phyloP scores from a whole-genome alignment of 2,888 invertebrate species.

The Bhutanitis thaidina region DNA sequence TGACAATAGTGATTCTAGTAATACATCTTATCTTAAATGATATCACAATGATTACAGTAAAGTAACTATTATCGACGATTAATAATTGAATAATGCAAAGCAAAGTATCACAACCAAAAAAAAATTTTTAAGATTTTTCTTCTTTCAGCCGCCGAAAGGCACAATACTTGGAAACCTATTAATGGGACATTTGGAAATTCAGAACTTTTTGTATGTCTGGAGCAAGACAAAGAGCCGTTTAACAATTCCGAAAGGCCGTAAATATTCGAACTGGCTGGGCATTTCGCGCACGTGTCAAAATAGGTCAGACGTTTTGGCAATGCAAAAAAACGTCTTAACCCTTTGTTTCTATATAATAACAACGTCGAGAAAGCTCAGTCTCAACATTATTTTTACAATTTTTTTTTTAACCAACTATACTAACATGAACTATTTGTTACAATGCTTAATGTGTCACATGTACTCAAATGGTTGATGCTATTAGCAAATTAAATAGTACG shows the following conservation, averaged over 20 bases:
- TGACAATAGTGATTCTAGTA: not conserved
- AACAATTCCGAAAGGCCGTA: slow-evolving; percentile 53
- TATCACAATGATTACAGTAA: not conserved
- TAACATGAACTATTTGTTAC: too few relatives aligned
- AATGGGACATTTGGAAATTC: slow-evolving; percentile 50
- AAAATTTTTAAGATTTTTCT: slow-evolving; percentile 1
- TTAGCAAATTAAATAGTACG: slow-evolving; percentile 6
- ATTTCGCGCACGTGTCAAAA: slow-evolving; percentile 27
- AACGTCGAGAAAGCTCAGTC: not conserved
- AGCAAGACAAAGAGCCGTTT: slow-evolving; percentile 59
- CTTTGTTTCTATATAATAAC: slow-evolving; percentile 7
- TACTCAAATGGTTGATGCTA: not conserved
- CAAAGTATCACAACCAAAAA: too few relatives aligned
- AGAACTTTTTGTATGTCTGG: slow-evolving; percentile 68
- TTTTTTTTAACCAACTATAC: too few relatives aligned
- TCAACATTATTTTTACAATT: too few relatives aligned
- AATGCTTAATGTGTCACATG: too few relatives aligned
- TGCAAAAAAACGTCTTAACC: slow-evolving; percentile 5
- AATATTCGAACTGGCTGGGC: slow-evolving; percentile 37
- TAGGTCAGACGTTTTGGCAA: slow-evolving; percentile 23
- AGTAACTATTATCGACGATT: too few relatives aligned
- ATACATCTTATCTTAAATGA: not conserved
- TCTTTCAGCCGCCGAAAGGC: slow-evolving; percentile 32
- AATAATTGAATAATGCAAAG: too few relatives aligned
- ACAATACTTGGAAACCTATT: slow-evolving; percentile 50